Base-by-base conservation (phyloP, 2,888 invertebrate species). In the Latrodectus hesperus region DNA sequence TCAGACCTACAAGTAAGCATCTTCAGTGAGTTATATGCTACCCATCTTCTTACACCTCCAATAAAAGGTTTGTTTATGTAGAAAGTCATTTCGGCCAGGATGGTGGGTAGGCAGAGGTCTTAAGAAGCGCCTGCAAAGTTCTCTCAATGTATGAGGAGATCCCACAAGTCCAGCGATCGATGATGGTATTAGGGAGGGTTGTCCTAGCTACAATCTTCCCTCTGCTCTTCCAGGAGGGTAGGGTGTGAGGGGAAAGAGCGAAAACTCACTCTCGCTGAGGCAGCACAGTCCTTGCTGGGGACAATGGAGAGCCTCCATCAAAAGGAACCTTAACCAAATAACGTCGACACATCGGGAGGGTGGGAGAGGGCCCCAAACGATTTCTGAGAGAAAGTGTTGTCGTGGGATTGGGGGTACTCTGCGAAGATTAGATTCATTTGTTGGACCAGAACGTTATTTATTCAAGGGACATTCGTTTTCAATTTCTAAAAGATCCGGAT, bases 261-360 rank as follows among this genome's bases (percentile, higher is more conserved):
- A 38, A 38, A 38, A 38, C 38, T 38, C 38, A 71, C 26, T 71
- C 70, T 49, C 11, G 78, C 71, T 79, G 78, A 71, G 71, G 53
- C 53, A 49, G 65, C 71, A 81, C 12, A 64, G 65, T 53, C 74
- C n/a, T 74, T 16, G 10, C 5, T n/a, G 51, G 2, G n/a, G 68
- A 82, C 68, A 82, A 73, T 70, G 2, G 53, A 52, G 65, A 67
- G 65, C 9, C 65, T 51, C 51, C 10, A 67, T 67, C 75, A 75
- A 68, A 82, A 75, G 75, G 82, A 49, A 51, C 75, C 75, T 82
- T 82, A 75, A 75, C 74, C 55, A 82, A 82, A 78, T 70, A 78
- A 77, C 38, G 38, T n/a, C 51, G 75, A 60, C 60, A 38, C 38
- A 3, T 38, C 38, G 38, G 38, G 38, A 38, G 38, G 38, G 38